Base-by-base conservation (phyloP, 2,113 vertebrate species). In the Megalops atlanticus region DNA sequence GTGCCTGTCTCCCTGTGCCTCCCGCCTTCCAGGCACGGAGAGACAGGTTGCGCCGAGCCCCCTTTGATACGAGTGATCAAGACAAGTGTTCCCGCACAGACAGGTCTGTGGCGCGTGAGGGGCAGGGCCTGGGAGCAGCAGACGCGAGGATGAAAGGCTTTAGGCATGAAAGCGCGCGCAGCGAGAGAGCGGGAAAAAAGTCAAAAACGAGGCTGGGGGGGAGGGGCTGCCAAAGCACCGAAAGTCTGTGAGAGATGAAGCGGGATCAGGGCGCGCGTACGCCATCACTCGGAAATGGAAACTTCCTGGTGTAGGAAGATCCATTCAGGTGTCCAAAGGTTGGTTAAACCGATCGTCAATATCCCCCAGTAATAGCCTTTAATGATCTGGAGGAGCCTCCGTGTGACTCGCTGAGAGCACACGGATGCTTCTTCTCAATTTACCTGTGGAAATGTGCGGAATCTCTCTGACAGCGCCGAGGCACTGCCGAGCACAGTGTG, bases 11-110 rank as follows among this genome's bases (percentile, higher is more conserved):
- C 41, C 40, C 73, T 36, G n/a, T 18, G 35, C 75, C 38, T 38
- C 43, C 35, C 39, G 11, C 74, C 4, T n/a, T 58, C 72, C 5
- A 31, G 68, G 74, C 40, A 74, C 58, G 41, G 35, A 2, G 0
- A 40, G 74, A 76, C 83, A 79, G 76, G 74, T 79, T 78, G 21
- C 36, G 21, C 35, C 18, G 38, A 36, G 54, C 72, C 8, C 27
- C 36, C 74, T 85, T 85, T 82, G 77, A 85, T 77, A 69, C 36
- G 77, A 75, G 31, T 80, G 84, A 85, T 80, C 74, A 79, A 85
- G 81, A 83, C 84, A 78, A 80, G 78, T 85, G 74, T 77, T 82
- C 54, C 70, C 54, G 80, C 49, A 15, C 77, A 75, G 80, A 40
- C 49, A 75, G 54, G 43, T 45, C 14, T 76, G n/a, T n/a, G 24